Evolutionary conservation across 2,888 invertebrate genomes (phyloP).

Genomic region (Tachina grossa): DNA sequence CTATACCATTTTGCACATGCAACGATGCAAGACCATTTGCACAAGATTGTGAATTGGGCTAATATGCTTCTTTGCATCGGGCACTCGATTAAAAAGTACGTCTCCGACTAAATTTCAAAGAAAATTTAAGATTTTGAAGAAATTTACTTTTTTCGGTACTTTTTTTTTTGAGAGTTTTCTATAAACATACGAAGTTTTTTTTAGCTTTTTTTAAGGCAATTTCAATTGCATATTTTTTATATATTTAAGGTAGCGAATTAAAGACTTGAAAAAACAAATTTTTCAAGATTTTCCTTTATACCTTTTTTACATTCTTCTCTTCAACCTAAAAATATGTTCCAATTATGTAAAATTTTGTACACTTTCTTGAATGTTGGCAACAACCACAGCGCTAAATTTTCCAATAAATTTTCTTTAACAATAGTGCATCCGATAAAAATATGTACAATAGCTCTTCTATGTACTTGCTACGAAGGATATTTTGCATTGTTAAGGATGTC

Average conservation of each 20-base stretch:
- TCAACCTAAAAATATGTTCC: slow-evolving; percentile 20
- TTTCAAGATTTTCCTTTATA: not conserved
- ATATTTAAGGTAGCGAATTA: not conserved
- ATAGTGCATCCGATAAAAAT: slow-evolving; percentile 52
- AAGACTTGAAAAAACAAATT: not conserved
- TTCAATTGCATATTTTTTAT: no score
- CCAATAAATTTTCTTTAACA: slow-evolving; percentile 41
- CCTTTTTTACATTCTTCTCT: not conserved
- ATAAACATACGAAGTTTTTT: no score
- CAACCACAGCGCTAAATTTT: slow-evolving; percentile 14
- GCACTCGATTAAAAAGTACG: no score
- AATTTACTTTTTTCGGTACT: no score
- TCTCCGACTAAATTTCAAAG: no score
- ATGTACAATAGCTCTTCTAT: slow-evolving; percentile 23
- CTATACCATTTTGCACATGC: no score
- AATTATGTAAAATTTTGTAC: slow-evolving; percentile 32
- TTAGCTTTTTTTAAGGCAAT: no score
- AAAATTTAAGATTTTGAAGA: no score
- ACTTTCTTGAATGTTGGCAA: slow-evolving; percentile 44
- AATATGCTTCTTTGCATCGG: no score
- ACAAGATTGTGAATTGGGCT: no score
- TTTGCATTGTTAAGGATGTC: slow-evolving; percentile 53
- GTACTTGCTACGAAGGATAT: slow-evolving; percentile 33
- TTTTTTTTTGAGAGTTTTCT: no score
- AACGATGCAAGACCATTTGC: no score